Evolutionary conservation across 1,140 invertebrate species (phyloP).

Genomic region (Cherax quadricarinatus): DNA sequence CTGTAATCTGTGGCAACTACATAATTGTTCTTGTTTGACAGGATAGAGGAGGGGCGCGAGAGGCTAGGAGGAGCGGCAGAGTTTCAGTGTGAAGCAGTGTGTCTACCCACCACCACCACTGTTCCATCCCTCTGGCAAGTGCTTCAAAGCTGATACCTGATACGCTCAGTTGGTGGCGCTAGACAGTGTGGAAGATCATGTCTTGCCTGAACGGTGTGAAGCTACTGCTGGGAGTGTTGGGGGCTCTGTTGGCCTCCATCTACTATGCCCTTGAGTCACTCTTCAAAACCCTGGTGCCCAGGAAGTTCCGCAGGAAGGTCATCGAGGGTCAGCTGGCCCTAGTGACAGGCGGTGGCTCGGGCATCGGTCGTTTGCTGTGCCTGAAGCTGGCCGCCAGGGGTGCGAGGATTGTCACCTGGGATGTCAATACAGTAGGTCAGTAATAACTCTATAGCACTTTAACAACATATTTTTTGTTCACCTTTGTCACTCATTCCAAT

Average conservation of each 20-base stretch:
- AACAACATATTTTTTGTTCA: no score
- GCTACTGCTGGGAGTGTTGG: neutral
- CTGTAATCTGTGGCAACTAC: no score
- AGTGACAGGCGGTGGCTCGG: slow-evolving; percentile 93
- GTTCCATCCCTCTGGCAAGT: neutral
- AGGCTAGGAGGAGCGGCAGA: no score
- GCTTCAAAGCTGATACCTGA: neutral
- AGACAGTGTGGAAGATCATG: neutral
- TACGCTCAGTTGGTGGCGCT: neutral
- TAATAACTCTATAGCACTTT: no score
- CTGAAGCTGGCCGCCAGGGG: slow-evolving; percentile 87
- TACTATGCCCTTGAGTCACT: slow-evolving; percentile 60
- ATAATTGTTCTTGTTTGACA: no score
- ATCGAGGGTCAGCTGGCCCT: slow-evolving; percentile 88
- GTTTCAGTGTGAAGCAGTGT: no score
- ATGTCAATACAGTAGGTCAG: slow-evolving; percentile 89
- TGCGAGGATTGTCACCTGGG: slow-evolving; percentile 92
- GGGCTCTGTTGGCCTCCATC: slow-evolving; percentile 37
- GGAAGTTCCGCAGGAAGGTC: slow-evolving; percentile 51
- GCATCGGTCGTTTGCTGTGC: slow-evolving; percentile 90
- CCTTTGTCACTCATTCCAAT: no score
- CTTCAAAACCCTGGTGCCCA: slow-evolving; percentile 53
- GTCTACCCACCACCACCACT: neutral
- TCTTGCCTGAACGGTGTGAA: neutral
- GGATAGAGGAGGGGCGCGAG: no score